Evolutionary conservation across 2,113 vertebrate genomes (phyloP), one percentile per base, ranked within the genome.

Genomic region (Trogon melanurus): DNA sequence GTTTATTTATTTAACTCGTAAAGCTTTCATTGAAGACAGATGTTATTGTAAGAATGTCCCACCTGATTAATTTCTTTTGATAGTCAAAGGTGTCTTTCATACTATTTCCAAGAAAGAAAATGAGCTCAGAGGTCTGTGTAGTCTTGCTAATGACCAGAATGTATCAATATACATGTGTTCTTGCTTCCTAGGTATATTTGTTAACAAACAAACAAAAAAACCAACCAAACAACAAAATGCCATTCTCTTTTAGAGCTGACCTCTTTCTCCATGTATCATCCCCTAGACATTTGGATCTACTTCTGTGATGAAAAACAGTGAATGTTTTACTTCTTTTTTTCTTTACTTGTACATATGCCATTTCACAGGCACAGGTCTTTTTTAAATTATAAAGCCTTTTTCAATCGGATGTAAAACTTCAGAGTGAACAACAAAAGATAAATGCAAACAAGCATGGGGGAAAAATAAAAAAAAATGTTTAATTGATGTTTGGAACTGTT

Each of bases 1-100:
- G 18, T 69, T 95, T 94, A 48, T 85, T 93, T 96, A 64, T 88
- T 96, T 94, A 80, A 80, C 62, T 84, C 87, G 69, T 73, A 88
- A 85, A 94, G 13, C 70, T 84, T 27, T 64, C 80, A 79, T 17
- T 86, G 48, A 20, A 85, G 85, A 79, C 38, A 69, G 58, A 81
- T 81, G 65, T 36, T 88, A 65, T 57, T 74, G 88, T 67, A 93
- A 76, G 66, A 82, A 74, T 73, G 71, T 69, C 53, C 78, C 69
- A 88, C 34, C 27, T 85, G 92, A 75, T 80, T 90, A 67, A 91
- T 75, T 62, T 58, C n/a, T 79, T 67, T 11, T 69, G 48, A 93
- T 64, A 88, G 86, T 60, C 50, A 95, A 95, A 50, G 34, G 29
- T 32, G 91, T 96, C 83, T 64, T 89, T 72, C 72, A 91, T 73